Base-by-base conservation (phyloP, 2,797 vertebrate genomes). In the Neosilurus mollespiculum region DNA sequence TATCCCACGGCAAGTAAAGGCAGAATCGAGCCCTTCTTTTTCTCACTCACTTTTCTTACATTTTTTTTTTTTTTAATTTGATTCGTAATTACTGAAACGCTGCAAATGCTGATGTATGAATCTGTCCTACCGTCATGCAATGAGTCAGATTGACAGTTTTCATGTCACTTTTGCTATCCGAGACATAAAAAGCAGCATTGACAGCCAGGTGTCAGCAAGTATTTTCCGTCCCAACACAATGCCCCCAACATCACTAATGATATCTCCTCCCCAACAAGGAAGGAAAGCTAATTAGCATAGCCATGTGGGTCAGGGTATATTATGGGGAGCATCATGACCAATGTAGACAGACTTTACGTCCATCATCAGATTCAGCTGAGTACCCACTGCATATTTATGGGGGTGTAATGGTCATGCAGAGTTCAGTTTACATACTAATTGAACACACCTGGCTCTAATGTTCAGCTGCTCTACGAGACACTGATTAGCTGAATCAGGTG, bases 401-500 rank as follows among this genome's bases (percentile, higher is more conserved):
- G 75, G 69, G 51, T 59, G 64, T 84, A 76, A 66, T 66, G 71
- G 54, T 81, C 62, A 51, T 61, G 62, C 71, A 51, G 61, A 81
- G 78, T 80, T 84, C 62, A 67, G 83, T 81, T 81, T 65, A 73
- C 37, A n/a, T 34, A 34, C 71, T 84, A 84, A 80, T 84, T 58
- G 34, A 84, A 59, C 70, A 84, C 83, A 84, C 78, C 78, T 75
- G 70, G 34, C 20, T 77, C 37, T 80, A 72, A 79, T 80, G 78
- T 26, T 67, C 61, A 66, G 34, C 16, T 3, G 14, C 59, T 72
- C 83, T 65, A 26, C 7, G 37, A 80, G 83, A 75, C 30, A 34
- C 72, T 67, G 78, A 84, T 80, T 81, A 81, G 54, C 62, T 69
- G 37, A 73, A 84, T 81, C 83, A 84, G 78, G 70, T 81, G 53